Conservation (phyloP, 2,113 vertebrate genomes). For the Tor tambroides region DNA sequence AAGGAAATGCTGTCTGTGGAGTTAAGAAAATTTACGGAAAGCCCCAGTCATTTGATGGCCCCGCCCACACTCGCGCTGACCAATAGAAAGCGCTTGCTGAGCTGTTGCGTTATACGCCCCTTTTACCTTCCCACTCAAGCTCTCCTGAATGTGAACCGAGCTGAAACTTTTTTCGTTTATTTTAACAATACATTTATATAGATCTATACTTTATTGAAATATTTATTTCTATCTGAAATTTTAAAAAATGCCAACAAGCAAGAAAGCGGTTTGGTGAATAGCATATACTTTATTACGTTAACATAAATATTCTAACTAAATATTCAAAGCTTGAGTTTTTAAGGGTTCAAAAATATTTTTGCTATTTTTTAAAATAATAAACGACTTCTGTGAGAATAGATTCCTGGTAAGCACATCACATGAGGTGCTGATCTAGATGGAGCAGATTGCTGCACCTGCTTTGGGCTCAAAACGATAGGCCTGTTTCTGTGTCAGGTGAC, state of each 20-base stretch:
- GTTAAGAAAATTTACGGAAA: constrained; percentile 71
- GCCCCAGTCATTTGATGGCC: constrained; percentile 61
- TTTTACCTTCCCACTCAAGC: constrained; percentile 55
- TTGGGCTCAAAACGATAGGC: neutral
- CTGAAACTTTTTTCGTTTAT: neutral
- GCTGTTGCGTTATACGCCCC: constrained; percentile 67
- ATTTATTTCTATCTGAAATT: neutral
- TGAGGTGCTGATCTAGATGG: neutral
- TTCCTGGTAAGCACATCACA: neutral
- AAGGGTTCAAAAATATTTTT: neutral
- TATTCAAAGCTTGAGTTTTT: neutral
- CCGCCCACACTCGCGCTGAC: constrained; percentile 65
- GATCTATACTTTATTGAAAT: no score
- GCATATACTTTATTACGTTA: neutral
- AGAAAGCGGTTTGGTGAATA: no score
- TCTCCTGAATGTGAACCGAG: neutral
- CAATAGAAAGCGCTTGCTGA: constrained; percentile 56
- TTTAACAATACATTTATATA: neutral
- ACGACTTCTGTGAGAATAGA: no score
- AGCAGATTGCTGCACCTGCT: neutral
- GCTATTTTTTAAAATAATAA: neutral
- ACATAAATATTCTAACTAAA: neutral
- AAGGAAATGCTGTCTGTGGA: constrained; percentile 68
- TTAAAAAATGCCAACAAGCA: neutral
- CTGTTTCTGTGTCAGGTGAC: neutral